Conservation (phyloP, 1,140 invertebrate species). For the Coboldia fuscipes region DNA sequence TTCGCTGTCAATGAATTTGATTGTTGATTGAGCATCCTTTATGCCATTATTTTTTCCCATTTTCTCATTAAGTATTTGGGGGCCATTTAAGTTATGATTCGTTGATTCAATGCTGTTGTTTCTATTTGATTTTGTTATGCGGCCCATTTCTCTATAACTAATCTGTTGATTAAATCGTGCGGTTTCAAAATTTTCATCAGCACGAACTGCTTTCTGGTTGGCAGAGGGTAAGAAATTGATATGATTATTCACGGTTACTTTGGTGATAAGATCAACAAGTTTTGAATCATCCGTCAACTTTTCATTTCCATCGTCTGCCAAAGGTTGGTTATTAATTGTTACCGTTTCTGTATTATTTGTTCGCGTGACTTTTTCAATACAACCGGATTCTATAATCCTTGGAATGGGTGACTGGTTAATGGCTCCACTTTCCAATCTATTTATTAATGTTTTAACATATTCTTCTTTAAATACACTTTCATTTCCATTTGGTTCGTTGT, state of each 20-base stretch:
- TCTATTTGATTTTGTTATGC: no score
- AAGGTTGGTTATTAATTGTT: neutral
- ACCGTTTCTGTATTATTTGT: slow-evolving; percentile 13
- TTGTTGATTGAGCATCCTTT: slow-evolving; percentile 3
- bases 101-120: no score
- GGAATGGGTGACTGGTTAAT: slow-evolving; percentile 1
- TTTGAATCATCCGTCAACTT: neutral
- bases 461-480: slow-evolving; percentile 9
- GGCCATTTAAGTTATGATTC: no score
- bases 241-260: slow-evolving; percentile 21
- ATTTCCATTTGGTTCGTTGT: slow-evolving; percentile 4
- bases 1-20: neutral
- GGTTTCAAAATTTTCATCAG: no score
- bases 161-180: neutral
- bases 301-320: neutral
- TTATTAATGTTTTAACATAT: slow-evolving; percentile 15
- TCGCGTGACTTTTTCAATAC: slow-evolving; percentile 3
- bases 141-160: no score
- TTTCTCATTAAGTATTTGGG: no score
- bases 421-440: slow-evolving; percentile 12
- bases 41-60: neutral
- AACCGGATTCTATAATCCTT: slow-evolving; percentile 5
- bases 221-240: slow-evolving; percentile 11
- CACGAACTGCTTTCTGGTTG: neutral
- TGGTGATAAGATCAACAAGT: slow-evolving; percentile 2